A percentile compares a stretch with the other conserved stretches of the same genome.
phyloP scores from a whole-genome alignment of 2,888 invertebrate species.

The Hydropsyche betteni region DNA sequence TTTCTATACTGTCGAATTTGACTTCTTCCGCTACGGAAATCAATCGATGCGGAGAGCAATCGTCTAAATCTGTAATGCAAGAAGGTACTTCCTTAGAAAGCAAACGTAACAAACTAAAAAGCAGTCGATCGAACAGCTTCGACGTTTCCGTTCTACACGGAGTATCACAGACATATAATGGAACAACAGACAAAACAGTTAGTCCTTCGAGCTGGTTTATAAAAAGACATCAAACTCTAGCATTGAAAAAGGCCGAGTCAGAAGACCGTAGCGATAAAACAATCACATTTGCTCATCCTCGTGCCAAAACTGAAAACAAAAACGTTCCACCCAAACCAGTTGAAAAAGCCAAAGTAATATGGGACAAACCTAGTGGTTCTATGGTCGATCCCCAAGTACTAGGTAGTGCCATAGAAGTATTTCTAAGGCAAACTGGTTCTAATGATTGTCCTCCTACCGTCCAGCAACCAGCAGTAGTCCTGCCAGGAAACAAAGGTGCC shows the following conservation, averaged over 20 bases:
- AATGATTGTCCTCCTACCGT: constrained; percentile 60
- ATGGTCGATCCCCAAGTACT: constrained; percentile 82
- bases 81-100: constrained; percentile 59
- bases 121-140: constrained; percentile 84
- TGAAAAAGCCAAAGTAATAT: constrained; percentile 71
- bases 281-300: constrained; percentile 65
- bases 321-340: constrained; percentile 65
- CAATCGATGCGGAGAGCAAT: constrained; percentile 70
- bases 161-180: constrained; percentile 61
- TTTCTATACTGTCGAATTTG: constrained; percentile 79
- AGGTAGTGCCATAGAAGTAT: constrained; percentile 86
- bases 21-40: constrained; percentile 85
- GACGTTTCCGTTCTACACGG: constrained; percentile 78
- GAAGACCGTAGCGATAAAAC: constrained; percentile 55
- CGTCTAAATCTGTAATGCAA: constrained; percentile 51
- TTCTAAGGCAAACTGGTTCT: constrained; percentile 70
- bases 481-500: constrained; percentile 51
- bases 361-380: constrained; percentile 81
- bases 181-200: constrained; percentile 55
- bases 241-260: constrained; percentile 68
- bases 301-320: constrained; percentile 68
- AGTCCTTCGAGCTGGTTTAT: constrained; percentile 79
- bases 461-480: constrained; percentile 53
- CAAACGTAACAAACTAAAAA: constrained; percentile 69
- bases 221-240: constrained; percentile 80